phyloP scores from a whole-genome alignment of 2,113 vertebrate species.

The Paedocypris sp. region DNA sequence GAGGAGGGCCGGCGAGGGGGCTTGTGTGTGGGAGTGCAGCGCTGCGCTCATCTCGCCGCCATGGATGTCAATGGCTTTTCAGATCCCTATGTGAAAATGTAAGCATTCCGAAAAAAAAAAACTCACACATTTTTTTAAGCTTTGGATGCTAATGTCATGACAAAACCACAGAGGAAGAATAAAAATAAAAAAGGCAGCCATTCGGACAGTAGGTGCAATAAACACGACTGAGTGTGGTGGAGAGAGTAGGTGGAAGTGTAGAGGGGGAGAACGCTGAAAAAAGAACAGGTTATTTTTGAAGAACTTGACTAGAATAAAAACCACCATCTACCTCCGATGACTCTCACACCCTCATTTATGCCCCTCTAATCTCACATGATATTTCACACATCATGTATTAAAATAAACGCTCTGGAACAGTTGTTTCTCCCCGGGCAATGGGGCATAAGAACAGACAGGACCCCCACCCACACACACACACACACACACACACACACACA shows the following conservation, averaged over 20 bases:
- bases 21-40: slow-evolving; percentile 69
- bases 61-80: slow-evolving; percentile 85
- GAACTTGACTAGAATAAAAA: background rate
- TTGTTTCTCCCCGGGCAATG: slow-evolving; percentile 25
- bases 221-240: background rate
- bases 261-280: background rate
- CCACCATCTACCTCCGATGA: background rate
- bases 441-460: slow-evolving; percentile 24
- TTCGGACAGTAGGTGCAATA: background rate
- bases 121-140: background rate
- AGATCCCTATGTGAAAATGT: slow-evolving; percentile 80
- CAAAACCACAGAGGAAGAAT: background rate
- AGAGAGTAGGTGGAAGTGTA: background rate
- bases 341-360: slow-evolving; percentile 12
- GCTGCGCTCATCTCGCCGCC: slow-evolving; percentile 76
- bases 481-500: slow-evolving; percentile 15
- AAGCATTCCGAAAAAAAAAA: slow-evolving; percentile 39
- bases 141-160: background rate
- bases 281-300: background rate
- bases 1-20: slow-evolving; percentile 42
- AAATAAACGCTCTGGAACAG: slow-evolving; percentile 33
- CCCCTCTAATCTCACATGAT: slow-evolving; percentile 6
- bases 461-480: slow-evolving; percentile 27
- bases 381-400: slow-evolving; percentile 33
- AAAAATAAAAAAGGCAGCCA: background rate